Percentiles rank a stretch among this genome's conserved stretches.
Evolutionary conservation across 2,888 invertebrate genomes (phyloP).

Genomic region (Callimorpha dominula): DNA sequence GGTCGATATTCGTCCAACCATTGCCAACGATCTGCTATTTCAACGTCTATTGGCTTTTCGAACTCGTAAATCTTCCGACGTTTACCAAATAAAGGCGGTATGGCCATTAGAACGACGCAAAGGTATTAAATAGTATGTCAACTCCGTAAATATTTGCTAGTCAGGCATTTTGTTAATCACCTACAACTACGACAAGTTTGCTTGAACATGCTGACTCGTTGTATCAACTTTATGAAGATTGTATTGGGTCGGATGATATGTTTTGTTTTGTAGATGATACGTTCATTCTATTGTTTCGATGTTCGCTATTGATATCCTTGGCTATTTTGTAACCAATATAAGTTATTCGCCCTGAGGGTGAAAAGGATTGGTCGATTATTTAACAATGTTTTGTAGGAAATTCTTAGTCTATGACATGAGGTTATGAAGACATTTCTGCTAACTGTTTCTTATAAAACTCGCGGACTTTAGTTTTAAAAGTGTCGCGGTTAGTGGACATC

Average conservation of each 20-base stretch:
- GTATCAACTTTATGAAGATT: neutral
- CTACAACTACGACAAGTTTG: neutral
- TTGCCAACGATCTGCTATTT: conserved; percentile 35
- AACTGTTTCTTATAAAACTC: too few relatives aligned
- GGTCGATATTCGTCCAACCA: conserved; percentile 18
- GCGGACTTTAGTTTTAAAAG: too few relatives aligned
- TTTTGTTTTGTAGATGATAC: neutral
- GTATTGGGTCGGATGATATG: neutral
- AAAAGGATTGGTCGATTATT: neutral
- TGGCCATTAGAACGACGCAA: conserved; percentile 38
- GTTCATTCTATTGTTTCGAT: neutral
- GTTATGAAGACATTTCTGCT: too few relatives aligned
- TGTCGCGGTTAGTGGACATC: too few relatives aligned
- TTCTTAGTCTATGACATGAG: neutral
- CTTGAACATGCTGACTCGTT: neutral
- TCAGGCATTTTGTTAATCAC: conserved; percentile 20
- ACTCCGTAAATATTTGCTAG: conserved; percentile 33
- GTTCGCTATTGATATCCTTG: neutral
- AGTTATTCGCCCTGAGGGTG: neutral
- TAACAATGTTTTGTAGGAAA: neutral
- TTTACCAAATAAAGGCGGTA: conserved; percentile 36
- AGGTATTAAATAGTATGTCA: conserved; percentile 37
- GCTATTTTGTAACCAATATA: neutral
- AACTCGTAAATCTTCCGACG: conserved; percentile 44
- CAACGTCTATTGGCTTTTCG: conserved; percentile 25